Evolutionary conservation across 2,888 invertebrate species (phyloP), one percentile per base, ranked within the genome.

Genomic region (Metacarcinus magister): DNA sequence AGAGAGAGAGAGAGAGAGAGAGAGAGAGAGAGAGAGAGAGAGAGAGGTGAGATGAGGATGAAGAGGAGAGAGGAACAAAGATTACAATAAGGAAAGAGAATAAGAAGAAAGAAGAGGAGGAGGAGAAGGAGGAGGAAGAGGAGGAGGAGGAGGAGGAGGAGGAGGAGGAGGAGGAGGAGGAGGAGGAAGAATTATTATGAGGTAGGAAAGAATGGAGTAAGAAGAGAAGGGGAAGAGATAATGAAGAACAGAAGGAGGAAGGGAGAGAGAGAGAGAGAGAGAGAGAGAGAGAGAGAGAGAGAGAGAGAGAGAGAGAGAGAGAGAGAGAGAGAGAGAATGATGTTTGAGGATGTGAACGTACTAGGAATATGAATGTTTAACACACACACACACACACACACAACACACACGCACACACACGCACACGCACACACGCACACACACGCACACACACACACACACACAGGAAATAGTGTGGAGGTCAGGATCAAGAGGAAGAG

Each of bases 21-120:
- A n/a, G 91, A 46, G 91, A 46, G 91, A 91, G 91, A 46, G 91
- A 46, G 91, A 46, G 91, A 46, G 91, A 91, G 91, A 91, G 91
- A 91, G 91, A n/a, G 44, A 44, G n/a, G n/a, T 19, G 5, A 60
- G 13, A 60, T 60, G 60, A 46, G n/a, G 16, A 91, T 3, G 46
- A 39, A 43, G 43, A 46, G 43, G 10, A 46, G n/a, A 19, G 28
- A 48, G 5, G 46, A 48, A 32, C 0, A 43, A 48, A 43, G 19
- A 32, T 44, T 43, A 46, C 23, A 46, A 32, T 28, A 32, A 44
- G 46, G 10, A n/a, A 7, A 44, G 13, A 48, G 2, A 39, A 19
- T 23, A 0, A 67, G 67, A 19, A 13, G 67, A 67, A 3, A 67
- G n/a, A 67, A 67, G 23, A 67, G 0, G 67, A n/a, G 19, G n/a